Percentiles rank a stretch among this genome's conserved stretches.
phyloP scores from a whole-genome alignment of 2,113 vertebrate species.

The Meleagris gallopavo region DNA sequence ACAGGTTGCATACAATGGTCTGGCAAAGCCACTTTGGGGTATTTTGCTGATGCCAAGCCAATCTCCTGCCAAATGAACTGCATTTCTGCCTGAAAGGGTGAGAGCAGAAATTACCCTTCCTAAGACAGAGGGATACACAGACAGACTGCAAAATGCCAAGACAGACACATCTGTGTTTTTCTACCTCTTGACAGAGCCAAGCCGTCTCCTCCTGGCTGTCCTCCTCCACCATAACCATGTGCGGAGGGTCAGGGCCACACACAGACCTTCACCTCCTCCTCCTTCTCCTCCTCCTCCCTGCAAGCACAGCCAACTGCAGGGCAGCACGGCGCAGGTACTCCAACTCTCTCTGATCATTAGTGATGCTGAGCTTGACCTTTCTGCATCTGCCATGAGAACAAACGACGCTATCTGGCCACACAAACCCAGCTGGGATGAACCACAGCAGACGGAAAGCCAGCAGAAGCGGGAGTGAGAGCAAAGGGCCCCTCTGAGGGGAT shows the following conservation, averaged over 20 bases:
- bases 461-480: background rate
- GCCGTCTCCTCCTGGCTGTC: background rate
- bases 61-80: background rate
- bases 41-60: background rate
- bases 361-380: constrained; percentile 25
- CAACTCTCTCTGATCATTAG: background rate
- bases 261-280: background rate
- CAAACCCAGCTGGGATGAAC: background rate
- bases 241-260: background rate
- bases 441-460: constrained; percentile 1
- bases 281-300: background rate
- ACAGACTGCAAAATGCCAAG: background rate
- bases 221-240: fast-evolving
- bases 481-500: background rate
- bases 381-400: background rate
- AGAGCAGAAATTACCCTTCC: background rate
- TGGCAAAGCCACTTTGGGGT: background rate
- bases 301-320: fast-evolving
- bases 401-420: fast-evolving
- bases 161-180: background rate
- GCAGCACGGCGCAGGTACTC: background rate
- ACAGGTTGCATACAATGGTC: background rate
- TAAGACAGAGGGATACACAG: too few relatives aligned
- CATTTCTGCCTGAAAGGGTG: background rate
- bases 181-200: background rate